These are phyloP conservation scores for Globia sparganii DNA, from an alignment of 2,888 invertebrate species.

Conservation along the genomic window DNA sequence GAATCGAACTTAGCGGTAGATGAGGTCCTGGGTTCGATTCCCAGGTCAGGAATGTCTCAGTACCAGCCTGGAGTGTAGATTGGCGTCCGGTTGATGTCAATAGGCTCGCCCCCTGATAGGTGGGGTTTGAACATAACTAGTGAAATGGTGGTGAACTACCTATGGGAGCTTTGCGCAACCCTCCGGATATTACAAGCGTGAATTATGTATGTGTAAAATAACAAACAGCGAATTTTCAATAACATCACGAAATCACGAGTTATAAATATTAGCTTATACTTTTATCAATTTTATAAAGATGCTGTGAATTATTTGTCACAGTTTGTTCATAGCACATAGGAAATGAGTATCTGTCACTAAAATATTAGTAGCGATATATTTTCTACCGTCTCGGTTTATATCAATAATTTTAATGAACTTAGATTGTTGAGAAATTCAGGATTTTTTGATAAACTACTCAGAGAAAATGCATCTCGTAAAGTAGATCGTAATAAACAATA, in stretches of 20 bases:
- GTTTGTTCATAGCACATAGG: conserved; percentile 20
- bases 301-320: neutral
- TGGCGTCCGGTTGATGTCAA: neutral
- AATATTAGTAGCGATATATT: conserved; percentile 34
- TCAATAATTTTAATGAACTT: conserved; percentile 21
- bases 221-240: neutral
- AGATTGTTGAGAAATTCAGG: neutral
- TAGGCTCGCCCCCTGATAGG: neutral
- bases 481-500: neutral
- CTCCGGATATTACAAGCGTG: neutral
- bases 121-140: neutral
- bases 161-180: neutral
- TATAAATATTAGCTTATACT: neutral
- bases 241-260: neutral
- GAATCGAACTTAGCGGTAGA: too few relatives aligned
- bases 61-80: neutral
- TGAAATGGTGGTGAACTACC: neutral
- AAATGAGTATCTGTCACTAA: conserved; percentile 45
- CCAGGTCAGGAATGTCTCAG: neutral
- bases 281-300: neutral
- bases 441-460: neutral
- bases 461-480: neutral
- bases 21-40: neutral
- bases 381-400: neutral
- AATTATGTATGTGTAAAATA: neutral